phyloP scores from a whole-genome alignment of 2,113 vertebrate genomes.

The Zosterops lateralis region DNA sequence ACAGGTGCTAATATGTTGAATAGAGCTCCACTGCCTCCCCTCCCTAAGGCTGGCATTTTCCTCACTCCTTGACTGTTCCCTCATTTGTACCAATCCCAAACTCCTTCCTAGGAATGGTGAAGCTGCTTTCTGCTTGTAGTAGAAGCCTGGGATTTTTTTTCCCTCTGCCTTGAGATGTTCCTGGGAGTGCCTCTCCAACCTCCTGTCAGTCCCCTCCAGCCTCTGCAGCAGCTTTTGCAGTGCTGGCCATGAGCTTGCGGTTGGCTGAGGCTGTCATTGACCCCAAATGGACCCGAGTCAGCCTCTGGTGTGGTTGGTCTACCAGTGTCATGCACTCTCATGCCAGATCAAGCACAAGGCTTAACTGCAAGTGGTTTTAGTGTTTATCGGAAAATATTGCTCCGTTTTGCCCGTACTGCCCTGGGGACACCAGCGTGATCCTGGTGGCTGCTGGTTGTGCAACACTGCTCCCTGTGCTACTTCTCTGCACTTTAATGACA shows the following conservation, averaged over 20 bases:
- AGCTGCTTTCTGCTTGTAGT: neutral
- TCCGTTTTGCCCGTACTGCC: neutral
- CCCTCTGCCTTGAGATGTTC: neutral
- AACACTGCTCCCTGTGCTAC: neutral
- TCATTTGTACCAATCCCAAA: neutral
- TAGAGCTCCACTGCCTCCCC: neutral
- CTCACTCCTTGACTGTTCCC: neutral
- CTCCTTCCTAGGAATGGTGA: neutral
- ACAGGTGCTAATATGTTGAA: neutral
- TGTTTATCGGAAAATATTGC: slow-evolving; percentile 5
- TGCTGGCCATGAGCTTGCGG: neutral
- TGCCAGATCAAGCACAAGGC: neutral
- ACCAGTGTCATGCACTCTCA: neutral
- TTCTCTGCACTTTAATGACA: neutral
- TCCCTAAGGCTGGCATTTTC: neutral
- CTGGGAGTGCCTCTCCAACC: neutral
- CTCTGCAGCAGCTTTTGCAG: neutral
- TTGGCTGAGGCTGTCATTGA: neutral
- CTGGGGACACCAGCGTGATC: neutral
- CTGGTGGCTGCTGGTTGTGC: neutral
- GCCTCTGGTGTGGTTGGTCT: neutral
- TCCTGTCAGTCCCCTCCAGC: neutral
- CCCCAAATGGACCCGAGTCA: neutral
- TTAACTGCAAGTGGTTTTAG: neutral
- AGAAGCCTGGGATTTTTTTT: neutral